These are phyloP conservation scores for Melipona bicolor DNA, from an alignment of 2,888 invertebrate species.

Conservation along the genomic window DNA sequence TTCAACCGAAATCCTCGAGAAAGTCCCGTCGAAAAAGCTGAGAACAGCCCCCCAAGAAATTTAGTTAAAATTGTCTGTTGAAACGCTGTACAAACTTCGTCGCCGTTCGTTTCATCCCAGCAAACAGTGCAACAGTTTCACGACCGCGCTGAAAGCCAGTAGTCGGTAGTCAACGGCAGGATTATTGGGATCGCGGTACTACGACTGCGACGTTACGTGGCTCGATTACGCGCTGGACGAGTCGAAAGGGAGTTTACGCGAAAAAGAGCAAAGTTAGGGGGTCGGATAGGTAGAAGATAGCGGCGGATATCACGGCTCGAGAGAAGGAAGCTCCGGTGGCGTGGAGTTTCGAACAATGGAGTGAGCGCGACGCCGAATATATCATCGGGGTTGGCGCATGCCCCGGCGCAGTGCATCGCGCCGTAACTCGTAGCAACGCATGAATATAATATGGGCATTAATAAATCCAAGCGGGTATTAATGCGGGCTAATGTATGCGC, in stretches of 20 bases:
- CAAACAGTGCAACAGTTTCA: no score
- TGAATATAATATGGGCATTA: slow-evolving; percentile 83
- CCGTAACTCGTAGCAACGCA: slow-evolving; percentile 69
- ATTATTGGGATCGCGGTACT: slow-evolving; percentile 56
- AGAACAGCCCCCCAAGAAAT: slow-evolving; percentile 14
- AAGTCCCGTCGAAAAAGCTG: slow-evolving; percentile 22
- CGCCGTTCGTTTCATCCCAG: no score
- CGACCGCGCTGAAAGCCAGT: neutral
- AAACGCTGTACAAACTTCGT: no score
- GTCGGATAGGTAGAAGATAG: slow-evolving; percentile 5
- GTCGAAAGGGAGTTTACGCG: slow-evolving; percentile 34
- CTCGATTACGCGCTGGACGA: slow-evolving; percentile 33
- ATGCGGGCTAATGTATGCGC: slow-evolving; percentile 82
- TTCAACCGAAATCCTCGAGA: slow-evolving; percentile 22
- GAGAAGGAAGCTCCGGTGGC: slow-evolving; percentile 30
- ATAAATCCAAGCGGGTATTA: slow-evolving; percentile 82
- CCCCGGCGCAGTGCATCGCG: slow-evolving; percentile 58
- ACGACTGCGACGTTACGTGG: slow-evolving; percentile 6
- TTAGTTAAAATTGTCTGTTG: neutral
- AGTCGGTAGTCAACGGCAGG: slow-evolving; percentile 53
- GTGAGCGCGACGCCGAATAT: slow-evolving; percentile 78
- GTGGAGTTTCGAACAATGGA: slow-evolving; percentile 75
- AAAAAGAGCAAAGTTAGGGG: slow-evolving; percentile 14
- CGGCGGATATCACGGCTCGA: slow-evolving; percentile 21
- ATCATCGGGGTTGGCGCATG: slow-evolving; percentile 74